These are phyloP conservation scores for Penaeus japonicus DNA, from an alignment of 1,140 invertebrate species.

Conservation along the genomic window DNA sequence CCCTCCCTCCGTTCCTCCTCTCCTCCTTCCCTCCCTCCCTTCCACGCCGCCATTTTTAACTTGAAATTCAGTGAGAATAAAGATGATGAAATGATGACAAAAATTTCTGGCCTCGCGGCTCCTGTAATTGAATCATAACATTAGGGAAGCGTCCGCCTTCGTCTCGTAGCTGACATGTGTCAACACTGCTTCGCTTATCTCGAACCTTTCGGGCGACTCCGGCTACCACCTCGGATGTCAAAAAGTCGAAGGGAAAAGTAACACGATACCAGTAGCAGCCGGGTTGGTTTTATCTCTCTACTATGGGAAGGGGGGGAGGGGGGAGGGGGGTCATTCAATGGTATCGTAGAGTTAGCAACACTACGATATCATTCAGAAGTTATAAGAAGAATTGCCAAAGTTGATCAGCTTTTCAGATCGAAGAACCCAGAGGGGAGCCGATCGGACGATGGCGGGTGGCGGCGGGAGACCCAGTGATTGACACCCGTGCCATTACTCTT, in stretches of 20 bases:
- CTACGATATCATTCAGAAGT: no score
- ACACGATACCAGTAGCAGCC: no score
- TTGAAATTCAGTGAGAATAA: slow-evolving; percentile 54
- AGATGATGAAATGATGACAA: slow-evolving; percentile 54
- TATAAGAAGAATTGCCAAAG: no score
- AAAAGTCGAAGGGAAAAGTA: no score
- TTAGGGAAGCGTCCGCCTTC: slow-evolving; percentile 18
- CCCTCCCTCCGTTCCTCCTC: not conserved
- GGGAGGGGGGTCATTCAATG: no score
- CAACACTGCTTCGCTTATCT: slow-evolving; percentile 24
- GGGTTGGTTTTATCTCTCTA: no score
- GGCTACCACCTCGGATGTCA: not conserved
- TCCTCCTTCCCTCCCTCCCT: not conserved
- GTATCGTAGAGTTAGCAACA: no score
- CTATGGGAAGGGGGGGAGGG: no score
- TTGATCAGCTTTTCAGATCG: no score
- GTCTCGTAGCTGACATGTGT: slow-evolving; percentile 39
- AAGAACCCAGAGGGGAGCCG: no score
- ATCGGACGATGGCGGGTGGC: not conserved
- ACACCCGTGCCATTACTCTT: not conserved
- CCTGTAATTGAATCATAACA: slow-evolving; percentile 54
- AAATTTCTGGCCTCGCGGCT: slow-evolving; percentile 20
- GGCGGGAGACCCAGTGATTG: not conserved
- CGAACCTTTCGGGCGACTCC: not conserved
- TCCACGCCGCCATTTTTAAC: not conserved